Evolutionary conservation across 1,140 invertebrate genomes (phyloP).

Genomic region (Brachionus sp.): DNA sequence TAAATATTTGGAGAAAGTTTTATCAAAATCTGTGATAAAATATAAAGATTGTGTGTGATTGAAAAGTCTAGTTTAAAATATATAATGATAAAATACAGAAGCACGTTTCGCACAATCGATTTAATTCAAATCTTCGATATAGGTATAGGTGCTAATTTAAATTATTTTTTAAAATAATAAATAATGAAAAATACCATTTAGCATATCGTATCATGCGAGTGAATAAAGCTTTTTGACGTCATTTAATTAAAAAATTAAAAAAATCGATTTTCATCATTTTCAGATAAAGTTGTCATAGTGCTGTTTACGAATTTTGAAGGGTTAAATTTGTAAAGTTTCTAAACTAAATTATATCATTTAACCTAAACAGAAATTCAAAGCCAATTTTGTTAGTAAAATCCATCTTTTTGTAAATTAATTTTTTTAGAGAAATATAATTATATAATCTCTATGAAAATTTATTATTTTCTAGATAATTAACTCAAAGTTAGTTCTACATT

Average conservation of each 20-base stretch:
- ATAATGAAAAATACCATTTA: not conserved
- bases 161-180: not conserved
- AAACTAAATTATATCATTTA: not conserved
- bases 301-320: too few species aligned
- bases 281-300: constrained; percentile 14
- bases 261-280: not conserved
- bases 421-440: not conserved
- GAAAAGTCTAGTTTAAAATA: not conserved
- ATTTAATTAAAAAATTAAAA: not conserved
- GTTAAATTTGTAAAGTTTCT: not conserved
- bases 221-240: not conserved
- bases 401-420: not conserved
- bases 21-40: not conserved
- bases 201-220: not conserved
- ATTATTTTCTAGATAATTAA: not conserved
- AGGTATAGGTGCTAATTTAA: not conserved
- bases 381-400: not conserved
- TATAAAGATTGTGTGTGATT: not conserved
- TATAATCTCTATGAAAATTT: not conserved
- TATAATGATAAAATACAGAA: not conserved
- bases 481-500: not conserved
- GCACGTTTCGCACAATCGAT: not conserved
- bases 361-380: not conserved
- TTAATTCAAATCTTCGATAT: not conserved
- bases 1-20: not conserved